Evolutionary conservation across 2,888 invertebrate species (phyloP).

Genomic region (Oligia fasciuncula): DNA sequence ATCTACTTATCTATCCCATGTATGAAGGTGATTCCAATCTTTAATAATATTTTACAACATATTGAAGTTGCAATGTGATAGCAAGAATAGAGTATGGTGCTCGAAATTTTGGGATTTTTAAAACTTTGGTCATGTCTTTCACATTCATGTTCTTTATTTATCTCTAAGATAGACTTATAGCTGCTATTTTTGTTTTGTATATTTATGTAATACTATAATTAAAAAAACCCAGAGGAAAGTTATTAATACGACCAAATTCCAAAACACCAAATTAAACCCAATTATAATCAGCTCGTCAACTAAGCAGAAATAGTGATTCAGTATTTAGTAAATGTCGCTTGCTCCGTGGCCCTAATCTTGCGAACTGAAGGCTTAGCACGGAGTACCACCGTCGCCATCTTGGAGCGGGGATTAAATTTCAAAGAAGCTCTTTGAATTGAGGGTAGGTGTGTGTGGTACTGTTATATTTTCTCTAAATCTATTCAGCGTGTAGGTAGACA

Average conservation of each 20-base stretch:
- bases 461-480: constrained; percentile 47
- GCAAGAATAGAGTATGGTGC: neutral
- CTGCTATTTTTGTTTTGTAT: neutral
- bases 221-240: neutral
- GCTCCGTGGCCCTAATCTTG: constrained; percentile 74
- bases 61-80: neutral
- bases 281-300: constrained; percentile 7
- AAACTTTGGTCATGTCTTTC: neutral
- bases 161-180: neutral
- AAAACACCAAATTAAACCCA: constrained; percentile 3
- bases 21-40: neutral
- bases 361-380: constrained; percentile 74
- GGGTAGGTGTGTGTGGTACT: constrained; percentile 50
- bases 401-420: constrained; percentile 79
- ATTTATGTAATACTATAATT: neutral
- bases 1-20: neutral
- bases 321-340: constrained; percentile 62
- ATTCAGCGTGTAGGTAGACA: constrained; percentile 32
- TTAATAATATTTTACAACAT: neutral
- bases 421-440: constrained; percentile 75
- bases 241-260: neutral
- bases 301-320: constrained; percentile 50
- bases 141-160: neutral
- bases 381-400: constrained; percentile 75
- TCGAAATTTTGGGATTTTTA: neutral